Evolutionary conservation across 2,888 invertebrate genomes (phyloP).

Genomic region (Rhagonycha fulva): DNA sequence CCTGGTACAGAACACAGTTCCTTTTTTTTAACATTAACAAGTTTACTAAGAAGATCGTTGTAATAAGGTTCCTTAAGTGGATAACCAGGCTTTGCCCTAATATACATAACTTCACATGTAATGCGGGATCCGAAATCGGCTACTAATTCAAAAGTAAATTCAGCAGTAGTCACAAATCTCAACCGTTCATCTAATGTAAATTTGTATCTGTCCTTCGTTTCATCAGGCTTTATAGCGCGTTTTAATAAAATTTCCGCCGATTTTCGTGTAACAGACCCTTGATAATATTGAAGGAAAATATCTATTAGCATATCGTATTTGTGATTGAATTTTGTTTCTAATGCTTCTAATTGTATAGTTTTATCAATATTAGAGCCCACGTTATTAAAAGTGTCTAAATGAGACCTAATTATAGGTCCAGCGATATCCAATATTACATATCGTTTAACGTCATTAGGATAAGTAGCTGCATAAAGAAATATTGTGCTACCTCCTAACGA

Average conservation of each 20-base stretch:
- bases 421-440: conserved; percentile 79
- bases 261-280: conserved; percentile 69
- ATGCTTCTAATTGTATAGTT: conserved; percentile 71
- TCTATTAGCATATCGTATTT: conserved; percentile 76
- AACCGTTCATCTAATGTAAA: conserved; percentile 78
- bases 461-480: conserved; percentile 79
- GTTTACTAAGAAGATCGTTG: conserved; percentile 65
- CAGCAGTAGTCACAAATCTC: conserved; percentile 71
- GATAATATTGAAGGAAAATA: conserved; percentile 72
- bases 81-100: conserved; percentile 74
- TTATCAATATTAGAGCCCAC: conserved; percentile 69
- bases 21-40: background rate
- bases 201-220: conserved; percentile 28
- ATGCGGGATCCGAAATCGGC: conserved; percentile 71
- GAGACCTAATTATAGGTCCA: conserved; percentile 70
- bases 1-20: background rate
- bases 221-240: conserved; percentile 70
- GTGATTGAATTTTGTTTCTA: conserved; percentile 70
- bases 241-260: conserved; percentile 75
- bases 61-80: conserved; percentile 71
- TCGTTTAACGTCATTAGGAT: conserved; percentile 70
- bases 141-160: conserved; percentile 70
- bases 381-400: conserved; percentile 58
- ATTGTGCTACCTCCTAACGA: conserved; percentile 79
- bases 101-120: conserved; percentile 79